A percentile compares a stretch with the other conserved stretches of the same genome.
phyloP scores from a whole-genome alignment of 2,113 vertebrate genomes.

The Pachypanchax playfairii region DNA sequence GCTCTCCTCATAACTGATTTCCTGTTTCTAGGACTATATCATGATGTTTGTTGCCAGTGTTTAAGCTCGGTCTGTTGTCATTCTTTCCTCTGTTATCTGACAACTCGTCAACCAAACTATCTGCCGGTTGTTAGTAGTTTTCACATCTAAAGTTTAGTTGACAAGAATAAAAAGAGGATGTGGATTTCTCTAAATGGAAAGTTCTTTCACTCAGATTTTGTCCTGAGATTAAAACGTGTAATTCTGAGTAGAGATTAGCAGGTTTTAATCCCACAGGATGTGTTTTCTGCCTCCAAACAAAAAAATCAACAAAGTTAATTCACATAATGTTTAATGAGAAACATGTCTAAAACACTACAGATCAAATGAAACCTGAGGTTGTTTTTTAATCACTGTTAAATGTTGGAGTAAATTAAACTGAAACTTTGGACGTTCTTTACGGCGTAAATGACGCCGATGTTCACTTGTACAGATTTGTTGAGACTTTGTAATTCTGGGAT shows the following conservation, averaged over 20 bases:
- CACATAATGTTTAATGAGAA: not conserved
- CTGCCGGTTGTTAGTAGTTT: not conserved
- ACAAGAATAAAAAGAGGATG: slow-evolving; percentile 1
- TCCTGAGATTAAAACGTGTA: slow-evolving; percentile 18
- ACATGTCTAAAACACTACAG: slow-evolving; percentile 4
- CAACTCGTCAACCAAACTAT: not conserved
- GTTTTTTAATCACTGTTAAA: slow-evolving; percentile 7
- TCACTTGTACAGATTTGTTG: slow-evolving; percentile 51
- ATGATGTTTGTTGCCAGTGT: not conserved
- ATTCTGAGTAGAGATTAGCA: not conserved
- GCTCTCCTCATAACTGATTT: too few species aligned
- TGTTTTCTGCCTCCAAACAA: slow-evolving; percentile 6
- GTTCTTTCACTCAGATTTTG: not conserved
- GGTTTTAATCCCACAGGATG: not conserved
- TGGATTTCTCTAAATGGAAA: slow-evolving; percentile 20
- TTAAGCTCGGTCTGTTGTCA: not conserved
- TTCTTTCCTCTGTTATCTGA: not conserved
- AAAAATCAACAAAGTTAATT: not conserved
- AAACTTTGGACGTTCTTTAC: slow-evolving; percentile 1
- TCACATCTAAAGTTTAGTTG: not conserved
- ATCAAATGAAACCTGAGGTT: slow-evolving; percentile 26
- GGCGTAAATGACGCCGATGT: slow-evolving; percentile 6
- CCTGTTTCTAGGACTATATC: too few species aligned
- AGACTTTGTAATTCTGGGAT: slow-evolving; percentile 50
- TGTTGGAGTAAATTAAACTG: not conserved